Conservation (phyloP, 1,140 invertebrate genomes). For the Teleopsis dalmanni region DNA sequence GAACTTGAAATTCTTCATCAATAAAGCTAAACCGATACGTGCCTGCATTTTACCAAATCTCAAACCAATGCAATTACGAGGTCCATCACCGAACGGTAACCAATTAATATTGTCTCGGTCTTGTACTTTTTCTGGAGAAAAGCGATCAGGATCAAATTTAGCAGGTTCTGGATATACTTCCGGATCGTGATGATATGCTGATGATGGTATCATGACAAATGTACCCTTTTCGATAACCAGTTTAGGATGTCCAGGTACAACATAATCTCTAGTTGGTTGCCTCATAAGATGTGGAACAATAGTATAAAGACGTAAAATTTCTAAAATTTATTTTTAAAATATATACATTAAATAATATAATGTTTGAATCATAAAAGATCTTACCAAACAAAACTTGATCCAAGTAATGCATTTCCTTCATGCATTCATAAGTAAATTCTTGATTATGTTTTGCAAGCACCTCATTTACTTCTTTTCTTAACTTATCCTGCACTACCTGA, state of each 20-base stretch:
- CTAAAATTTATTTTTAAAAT: conserved; percentile 14
- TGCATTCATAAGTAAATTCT: conserved; percentile 31
- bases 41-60: conserved; percentile 42
- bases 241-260: conserved; percentile 37
- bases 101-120: conserved; percentile 44
- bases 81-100: conserved; percentile 51
- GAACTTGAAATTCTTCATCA: conserved; percentile 34
- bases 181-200: conserved; percentile 50
- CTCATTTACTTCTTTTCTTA: conserved; percentile 46
- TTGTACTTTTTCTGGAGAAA: conserved; percentile 32
- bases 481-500: conserved; percentile 44
- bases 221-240: conserved; percentile 35
- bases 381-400: conserved; percentile 39
- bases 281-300: conserved; percentile 46
- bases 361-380: not conserved
- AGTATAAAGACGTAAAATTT: conserved; percentile 33
- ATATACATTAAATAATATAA: not conserved
- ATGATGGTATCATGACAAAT: conserved; percentile 48
- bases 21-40: conserved; percentile 30
- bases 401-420: conserved; percentile 36
- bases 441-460: conserved; percentile 17
- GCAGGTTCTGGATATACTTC: conserved; percentile 50
- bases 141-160: conserved; percentile 52
- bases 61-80: conserved; percentile 46
- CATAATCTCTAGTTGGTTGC: conserved; percentile 36